Base-by-base conservation (phyloP, 2,888 invertebrate species). In the Oligia strigilis region DNA sequence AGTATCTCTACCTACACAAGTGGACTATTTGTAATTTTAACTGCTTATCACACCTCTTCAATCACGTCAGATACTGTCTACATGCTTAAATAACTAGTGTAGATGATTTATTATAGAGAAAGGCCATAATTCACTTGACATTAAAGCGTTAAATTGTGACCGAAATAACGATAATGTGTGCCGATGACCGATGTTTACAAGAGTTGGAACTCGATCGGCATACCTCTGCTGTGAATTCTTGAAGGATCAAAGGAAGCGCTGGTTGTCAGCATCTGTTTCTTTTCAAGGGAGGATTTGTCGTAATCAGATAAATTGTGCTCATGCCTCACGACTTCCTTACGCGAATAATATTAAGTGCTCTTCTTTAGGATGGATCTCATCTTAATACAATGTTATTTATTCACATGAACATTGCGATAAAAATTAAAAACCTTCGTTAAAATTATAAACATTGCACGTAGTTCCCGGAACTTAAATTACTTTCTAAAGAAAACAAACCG, bases 231-330 rank as follows among this genome's bases (percentile, higher is more conserved):
- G 87, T 86, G 87, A 89, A 92, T 94, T 92, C 93, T 92, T 93
- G 90, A 93, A 94, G 94, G 95, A 95, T 95, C 95, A 95, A 95
- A 95, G 93, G 90, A 91, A 92, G 89, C 90, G 90, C 86, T 92
- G 91, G 86, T 89, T 90, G 88, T 90, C 92, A 90, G 91, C 88
- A 90, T 94, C 95, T 95, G 95, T 91, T 94, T 94, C 92, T 92
- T 93, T 93, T 95, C 95, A 93, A 93, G 90, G 89, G 80, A 89
- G 89, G 90, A 92, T 92, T 93, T 93, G 93, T 94, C 93, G 94
- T 94, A 94, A 95, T 95, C 94, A 93, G 92, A 94, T 94, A 94
- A 94, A 94, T 94, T 91, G 91, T 93, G 92, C 92, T 93, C 92
- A 91, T 91, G 84, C 89, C 92, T 91, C 91, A 93, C 90, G 92